Conservation (phyloP, 2,888 invertebrate genomes). For the Melanargia galathea region DNA sequence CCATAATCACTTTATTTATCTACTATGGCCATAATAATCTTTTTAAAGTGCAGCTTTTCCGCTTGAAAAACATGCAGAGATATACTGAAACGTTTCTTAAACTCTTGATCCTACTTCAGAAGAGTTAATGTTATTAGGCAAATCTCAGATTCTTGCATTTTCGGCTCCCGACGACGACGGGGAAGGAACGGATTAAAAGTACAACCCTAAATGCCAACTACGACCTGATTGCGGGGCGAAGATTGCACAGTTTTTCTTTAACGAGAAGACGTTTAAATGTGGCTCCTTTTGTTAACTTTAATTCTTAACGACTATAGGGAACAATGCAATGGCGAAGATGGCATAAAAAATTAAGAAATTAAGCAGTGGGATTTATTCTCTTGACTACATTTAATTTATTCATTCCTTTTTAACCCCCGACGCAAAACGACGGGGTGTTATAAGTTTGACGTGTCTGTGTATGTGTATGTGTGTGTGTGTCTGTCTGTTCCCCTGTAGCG, state of each 20-base stretch:
- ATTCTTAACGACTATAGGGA: slow-evolving; percentile 29
- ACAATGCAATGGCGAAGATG: slow-evolving; percentile 25
- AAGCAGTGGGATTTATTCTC: slow-evolving; percentile 19
- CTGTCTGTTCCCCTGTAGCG: too few relatives aligned
- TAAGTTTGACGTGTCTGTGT: too few relatives aligned
- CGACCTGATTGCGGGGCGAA: slow-evolving; percentile 43
- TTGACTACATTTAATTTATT: slow-evolving; percentile 10
- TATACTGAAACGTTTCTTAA: slow-evolving; percentile 36
- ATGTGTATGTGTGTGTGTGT: too few relatives aligned
- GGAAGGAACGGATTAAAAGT: slow-evolving; percentile 42
- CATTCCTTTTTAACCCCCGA: neutral
- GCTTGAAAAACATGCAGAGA: slow-evolving; percentile 22
- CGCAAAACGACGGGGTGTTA: too few relatives aligned
- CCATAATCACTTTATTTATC: too few relatives aligned
- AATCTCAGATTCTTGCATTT: slow-evolving; percentile 48
- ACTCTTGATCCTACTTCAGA: slow-evolving; percentile 58
- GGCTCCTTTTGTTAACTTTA: slow-evolving; percentile 37
- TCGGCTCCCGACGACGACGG: slow-evolving; percentile 33
- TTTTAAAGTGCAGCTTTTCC: neutral
- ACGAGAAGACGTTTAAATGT: slow-evolving; percentile 38
- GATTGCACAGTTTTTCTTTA: slow-evolving; percentile 41
- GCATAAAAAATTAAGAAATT: slow-evolving; percentile 25
- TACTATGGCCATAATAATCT: slow-evolving; percentile 2
- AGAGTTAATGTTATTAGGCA: slow-evolving; percentile 67
- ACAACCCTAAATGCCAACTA: slow-evolving; percentile 45